Evolutionary conservation across 1,140 invertebrate species (phyloP), one percentile per base, ranked within the genome.

Genomic region (Euwallacea fornicatus): DNA sequence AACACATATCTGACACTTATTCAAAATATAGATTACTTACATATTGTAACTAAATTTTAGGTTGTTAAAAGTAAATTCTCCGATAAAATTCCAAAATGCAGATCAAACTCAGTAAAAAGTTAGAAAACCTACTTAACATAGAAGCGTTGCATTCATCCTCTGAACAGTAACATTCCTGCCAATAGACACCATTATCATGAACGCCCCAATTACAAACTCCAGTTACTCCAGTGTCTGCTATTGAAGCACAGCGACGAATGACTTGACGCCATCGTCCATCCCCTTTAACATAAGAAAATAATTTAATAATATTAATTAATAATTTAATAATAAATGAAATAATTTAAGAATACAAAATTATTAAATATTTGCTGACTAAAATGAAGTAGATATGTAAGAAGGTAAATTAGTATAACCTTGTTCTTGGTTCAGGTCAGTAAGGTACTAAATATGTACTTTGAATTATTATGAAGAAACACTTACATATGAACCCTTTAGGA

Each of bases 171-270:
- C 95, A 97, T 80, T 96, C 93, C 81, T 97, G 93, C 94, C 94
- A 97, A 78, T 95, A 97, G 0, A 94, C 92, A 4, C 94, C 94
- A 78, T 97, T 96, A 67, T 93, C 89, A 74, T 93, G 89, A 10
- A 96, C 93, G 11, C 95, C 95, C 94, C 95, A 97, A 79, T 97
- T 96, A 77, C 95, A 97, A 1, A 95, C 93, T 53, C 92, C 92
- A 0, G 93, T 95, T 0, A 94, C 93, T 75, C 94, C 94, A 42
- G 91, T 95, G 73, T 94, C 93, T 7, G 93, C 88, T 2, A 96
- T 92, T 0, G 93, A 95, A 4, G 93, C 93, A 85, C 95, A 97
- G 33, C 94, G 85, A 42, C 95, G 83, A 63, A 95, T 93, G 0
- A 97, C 94, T 83, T 95, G 94, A 44, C 94, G 84, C 94, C 94